These are phyloP conservation scores for Aspiorhynchus laticeps DNA, from an alignment of 2,113 vertebrate genomes.

Conservation along the genomic window DNA sequence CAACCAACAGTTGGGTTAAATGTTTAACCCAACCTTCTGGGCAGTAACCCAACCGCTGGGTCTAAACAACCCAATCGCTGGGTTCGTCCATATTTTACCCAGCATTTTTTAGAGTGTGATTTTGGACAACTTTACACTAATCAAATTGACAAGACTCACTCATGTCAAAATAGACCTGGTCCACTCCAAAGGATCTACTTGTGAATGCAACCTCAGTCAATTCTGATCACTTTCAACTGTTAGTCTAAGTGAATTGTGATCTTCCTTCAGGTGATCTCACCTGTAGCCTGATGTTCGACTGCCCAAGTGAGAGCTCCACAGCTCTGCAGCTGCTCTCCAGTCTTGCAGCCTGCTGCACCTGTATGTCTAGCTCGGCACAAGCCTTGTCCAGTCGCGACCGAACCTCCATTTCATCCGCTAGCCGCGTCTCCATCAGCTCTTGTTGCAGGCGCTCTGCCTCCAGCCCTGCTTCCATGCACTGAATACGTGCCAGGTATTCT, in stretches of 20 bases:
- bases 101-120: too few species aligned
- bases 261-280: constrained; percentile 68
- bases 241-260: not conserved
- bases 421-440: constrained; percentile 83
- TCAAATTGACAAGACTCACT: not conserved
- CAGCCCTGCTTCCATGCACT: constrained; percentile 83
- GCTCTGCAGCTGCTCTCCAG: constrained; percentile 91
- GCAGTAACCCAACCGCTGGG: too few species aligned
- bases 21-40: too few species aligned
- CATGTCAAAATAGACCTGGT: not conserved
- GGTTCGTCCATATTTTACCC: too few species aligned
- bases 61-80: too few species aligned
- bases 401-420: constrained; percentile 87
- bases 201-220: not conserved
- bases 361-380: constrained; percentile 83
- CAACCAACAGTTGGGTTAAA: too few species aligned
- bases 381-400: constrained; percentile 85
- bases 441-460: constrained; percentile 86
- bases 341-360: constrained; percentile 85
- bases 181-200: not conserved
- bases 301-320: constrained; percentile 87
- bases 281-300: constrained; percentile 86
- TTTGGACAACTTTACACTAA: not conserved
- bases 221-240: constrained; percentile 1
- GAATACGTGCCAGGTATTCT: constrained; percentile 83